Conservation (phyloP, 2,888 invertebrate genomes). For the Mantis religiosa region DNA sequence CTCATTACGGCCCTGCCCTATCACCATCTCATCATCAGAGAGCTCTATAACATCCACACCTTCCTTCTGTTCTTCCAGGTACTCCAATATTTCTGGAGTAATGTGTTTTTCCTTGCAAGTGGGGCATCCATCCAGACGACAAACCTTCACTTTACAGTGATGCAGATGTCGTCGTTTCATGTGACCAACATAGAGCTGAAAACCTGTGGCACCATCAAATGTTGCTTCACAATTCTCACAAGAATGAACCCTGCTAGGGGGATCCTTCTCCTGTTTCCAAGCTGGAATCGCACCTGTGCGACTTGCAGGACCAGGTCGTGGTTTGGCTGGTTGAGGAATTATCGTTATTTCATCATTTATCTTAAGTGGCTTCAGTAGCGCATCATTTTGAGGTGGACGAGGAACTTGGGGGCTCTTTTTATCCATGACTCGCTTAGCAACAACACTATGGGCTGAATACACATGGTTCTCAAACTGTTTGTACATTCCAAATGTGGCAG, state of each 20-base stretch:
- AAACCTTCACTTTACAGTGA: constrained; percentile 27
- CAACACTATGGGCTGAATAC: constrained; percentile 87
- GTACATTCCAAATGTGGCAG: constrained; percentile 92
- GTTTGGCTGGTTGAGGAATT: constrained; percentile 70
- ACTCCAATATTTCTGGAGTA: constrained; percentile 21
- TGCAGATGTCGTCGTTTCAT: constrained; percentile 28
- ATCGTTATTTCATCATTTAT: constrained; percentile 88
- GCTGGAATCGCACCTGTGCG: constrained; percentile 27
- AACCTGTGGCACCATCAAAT: constrained; percentile 30
- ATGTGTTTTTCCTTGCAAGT: constrained; percentile 27
- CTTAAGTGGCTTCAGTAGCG: constrained; percentile 73
- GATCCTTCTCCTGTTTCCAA: constrained; percentile 10
- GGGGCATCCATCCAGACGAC: constrained; percentile 29
- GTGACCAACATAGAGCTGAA: constrained; percentile 28
- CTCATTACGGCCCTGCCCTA: constrained; percentile 32
- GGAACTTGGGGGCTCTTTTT: constrained; percentile 52
- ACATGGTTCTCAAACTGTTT: constrained; percentile 92
- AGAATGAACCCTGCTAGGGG: constrained; percentile 1
- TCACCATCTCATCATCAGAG: constrained; percentile 33
- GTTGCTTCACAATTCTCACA: constrained; percentile 30
- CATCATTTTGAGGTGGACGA: constrained; percentile 23
- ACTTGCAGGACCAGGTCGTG: constrained; percentile 32
- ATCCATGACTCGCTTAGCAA: constrained; percentile 81
- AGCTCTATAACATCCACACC: constrained; percentile 34
- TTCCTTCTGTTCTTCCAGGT: constrained; percentile 21